Evolutionary conservation across 2,113 vertebrate species (phyloP), one percentile per base, ranked within the genome.

Genomic region (Marmota monax): DNA sequence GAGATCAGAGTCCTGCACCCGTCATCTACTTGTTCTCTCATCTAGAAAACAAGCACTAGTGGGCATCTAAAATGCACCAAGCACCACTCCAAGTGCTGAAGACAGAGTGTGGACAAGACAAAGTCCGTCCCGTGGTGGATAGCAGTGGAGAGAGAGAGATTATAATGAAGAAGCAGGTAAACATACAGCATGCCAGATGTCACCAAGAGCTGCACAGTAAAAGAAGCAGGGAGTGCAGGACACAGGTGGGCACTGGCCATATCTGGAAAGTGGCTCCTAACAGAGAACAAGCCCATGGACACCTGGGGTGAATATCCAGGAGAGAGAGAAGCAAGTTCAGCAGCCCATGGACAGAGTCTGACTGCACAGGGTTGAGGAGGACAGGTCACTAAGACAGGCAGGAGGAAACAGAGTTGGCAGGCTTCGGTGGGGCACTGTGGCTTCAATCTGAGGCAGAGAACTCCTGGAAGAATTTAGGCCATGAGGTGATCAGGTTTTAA

Each of bases 161-260:
- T 9, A 77, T 4, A 17, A 12, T 0, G 22, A 34, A 56, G 0
- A 6, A n/a, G n/a, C 70, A 80, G 45, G 61, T 8, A 48, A 65
- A 17, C 12, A 13, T 3, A 12, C 0, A 0, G 0, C 4, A 8
- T 6, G 29, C 20, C 63, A 45, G 84, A 39, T n/a, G 72, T 4
- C 16, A 42, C n/a, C n/a, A 0, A 18, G 63, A 0, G 77, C 39
- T 20, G 39, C 53, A 16, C n/a, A n/a, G 34, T 51, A 39, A 90
- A 79, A 42, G 10, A 4, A 45, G 20, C 6, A 25, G 22, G 29
- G 65, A 48, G 48, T 5, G 58, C 22, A 10, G 42, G 34, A 45
- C 2, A 7, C 3, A 1, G 2, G 34, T 9, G 48, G 61, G 85
- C 42, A 37, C 4, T 0, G 4, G 74, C 69, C 48, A 9, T 42